Evolutionary conservation across 2,113 vertebrate species (phyloP), one percentile per base, ranked within the genome.

Genomic region (Pollachius pollachius): DNA sequence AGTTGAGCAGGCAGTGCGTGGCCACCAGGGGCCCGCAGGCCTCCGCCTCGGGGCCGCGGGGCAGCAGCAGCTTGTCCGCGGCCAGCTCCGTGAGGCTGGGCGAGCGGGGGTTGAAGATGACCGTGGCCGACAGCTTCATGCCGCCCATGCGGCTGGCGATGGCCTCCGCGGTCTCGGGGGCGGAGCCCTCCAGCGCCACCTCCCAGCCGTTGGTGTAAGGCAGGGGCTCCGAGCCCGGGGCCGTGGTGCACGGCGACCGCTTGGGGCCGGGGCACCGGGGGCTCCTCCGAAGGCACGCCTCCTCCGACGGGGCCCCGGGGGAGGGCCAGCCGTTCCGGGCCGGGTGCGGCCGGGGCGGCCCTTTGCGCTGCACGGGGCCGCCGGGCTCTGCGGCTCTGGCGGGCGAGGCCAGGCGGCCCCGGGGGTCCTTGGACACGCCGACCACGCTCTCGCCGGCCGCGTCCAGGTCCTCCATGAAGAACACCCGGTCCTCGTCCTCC

Each of bases 51-150:
- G 80, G 30, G 0, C 82, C 77, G 41, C 83, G 64, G 0, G 85
- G 87, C 18, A 88, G 82, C 64, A 90, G 77, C 73, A 92, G 80
- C 76, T 89, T 90, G 75, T 89, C 91, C 64, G 86, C 84, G 0
- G 88, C 72, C 60, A 90, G 79, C 68, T 93, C 95, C 0, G 89
- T 84, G 78, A 91, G 79, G 66, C 90, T 88, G 2, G 94, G 92
- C 17, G 95, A 96, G 73, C 93, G 95, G 68, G 97, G 97, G 68
- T 98, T 97, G 91, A 99, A 99, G 85, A 99, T 99, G 77, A 99
- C 97, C 0, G 97, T 99, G 58, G 97, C 96, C 0, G 97, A 99
- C 71, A 99, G 92, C 88, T 97, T 98, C 97, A 99, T 98, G 72
- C 97, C 97, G 18, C 97, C 97, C 0, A 94, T 99, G 58, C 97